phyloP scores from a whole-genome alignment of 1,140 invertebrate species.

The Heliconius hermathena region DNA sequence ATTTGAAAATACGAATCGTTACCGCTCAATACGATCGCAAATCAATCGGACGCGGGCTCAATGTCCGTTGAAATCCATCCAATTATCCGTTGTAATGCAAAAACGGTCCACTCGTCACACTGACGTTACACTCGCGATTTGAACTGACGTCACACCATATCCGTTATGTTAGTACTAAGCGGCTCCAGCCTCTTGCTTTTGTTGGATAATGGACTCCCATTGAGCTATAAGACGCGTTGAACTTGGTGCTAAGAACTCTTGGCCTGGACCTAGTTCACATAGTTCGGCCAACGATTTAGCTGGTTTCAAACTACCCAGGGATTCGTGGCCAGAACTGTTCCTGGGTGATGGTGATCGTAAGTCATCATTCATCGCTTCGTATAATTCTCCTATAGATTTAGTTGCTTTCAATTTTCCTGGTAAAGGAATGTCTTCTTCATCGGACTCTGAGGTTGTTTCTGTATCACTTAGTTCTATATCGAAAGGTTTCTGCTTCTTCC shows the following conservation, averaged over 20 bases:
- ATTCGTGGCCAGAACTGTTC: slow-evolving; percentile 73
- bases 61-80: slow-evolving; percentile 9
- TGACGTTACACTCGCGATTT: slow-evolving; percentile 10
- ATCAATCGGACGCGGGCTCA: slow-evolving; percentile 9
- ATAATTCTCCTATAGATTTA: slow-evolving; percentile 83
- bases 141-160: slow-evolving; percentile 12
- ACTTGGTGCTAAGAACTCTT: slow-evolving; percentile 81
- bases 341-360: slow-evolving; percentile 75
- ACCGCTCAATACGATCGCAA: not conserved
- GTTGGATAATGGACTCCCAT: slow-evolving; percentile 84
- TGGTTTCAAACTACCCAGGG: slow-evolving; percentile 80
- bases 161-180: slow-evolving; percentile 54
- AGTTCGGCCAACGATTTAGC: slow-evolving; percentile 83
- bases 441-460: slow-evolving; percentile 78
- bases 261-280: slow-evolving; percentile 81
- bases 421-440: slow-evolving; percentile 82
- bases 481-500: slow-evolving; percentile 79
- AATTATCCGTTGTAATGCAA: slow-evolving; percentile 19
- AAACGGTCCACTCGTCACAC: slow-evolving; percentile 19
- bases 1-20: not conserved
- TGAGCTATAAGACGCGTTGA: slow-evolving; percentile 83
- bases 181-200: slow-evolving; percentile 82
- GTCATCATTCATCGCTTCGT: slow-evolving; percentile 75
- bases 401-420: slow-evolving; percentile 82
- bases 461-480: slow-evolving; percentile 80